Conservation (phyloP, 2,797 vertebrate species). For the Loris lydekkerianus region DNA sequence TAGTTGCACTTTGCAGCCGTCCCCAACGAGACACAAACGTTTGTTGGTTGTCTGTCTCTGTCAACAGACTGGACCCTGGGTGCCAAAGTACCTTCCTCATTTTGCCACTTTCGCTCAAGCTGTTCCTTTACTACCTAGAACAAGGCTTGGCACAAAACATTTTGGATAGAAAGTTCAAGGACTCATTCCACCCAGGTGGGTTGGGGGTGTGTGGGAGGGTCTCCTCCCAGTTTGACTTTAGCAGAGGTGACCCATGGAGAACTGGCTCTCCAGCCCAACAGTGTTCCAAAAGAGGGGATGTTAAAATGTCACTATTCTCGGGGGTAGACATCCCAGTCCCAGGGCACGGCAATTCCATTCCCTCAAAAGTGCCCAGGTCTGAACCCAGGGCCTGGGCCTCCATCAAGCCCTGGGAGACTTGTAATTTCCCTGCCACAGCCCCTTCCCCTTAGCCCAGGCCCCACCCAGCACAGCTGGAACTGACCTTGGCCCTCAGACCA, state of each 20-base stretch:
- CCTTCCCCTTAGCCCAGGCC: neutral
- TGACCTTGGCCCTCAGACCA: neutral
- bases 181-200: neutral
- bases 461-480: fast-evolving
- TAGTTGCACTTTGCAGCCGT: neutral
- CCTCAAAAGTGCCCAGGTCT: neutral
- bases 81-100: neutral
- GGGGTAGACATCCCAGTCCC: neutral
- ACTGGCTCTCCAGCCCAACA: neutral
- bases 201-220: too few species aligned
- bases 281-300: neutral
- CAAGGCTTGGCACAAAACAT: too few species aligned
- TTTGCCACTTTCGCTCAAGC: neutral
- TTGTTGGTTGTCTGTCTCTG: neutral
- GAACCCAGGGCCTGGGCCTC: neutral
- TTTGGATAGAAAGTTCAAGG: neutral
- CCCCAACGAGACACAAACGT: fast-evolving
- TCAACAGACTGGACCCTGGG: neutral
- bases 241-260: neutral
- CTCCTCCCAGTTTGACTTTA: neutral
- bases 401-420: neutral
- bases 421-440: too few species aligned
- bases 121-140: neutral
- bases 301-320: neutral
- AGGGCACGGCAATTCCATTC: neutral